phyloP scores from a whole-genome alignment of 2,888 invertebrate species.

The Callyntrura sp. region DNA sequence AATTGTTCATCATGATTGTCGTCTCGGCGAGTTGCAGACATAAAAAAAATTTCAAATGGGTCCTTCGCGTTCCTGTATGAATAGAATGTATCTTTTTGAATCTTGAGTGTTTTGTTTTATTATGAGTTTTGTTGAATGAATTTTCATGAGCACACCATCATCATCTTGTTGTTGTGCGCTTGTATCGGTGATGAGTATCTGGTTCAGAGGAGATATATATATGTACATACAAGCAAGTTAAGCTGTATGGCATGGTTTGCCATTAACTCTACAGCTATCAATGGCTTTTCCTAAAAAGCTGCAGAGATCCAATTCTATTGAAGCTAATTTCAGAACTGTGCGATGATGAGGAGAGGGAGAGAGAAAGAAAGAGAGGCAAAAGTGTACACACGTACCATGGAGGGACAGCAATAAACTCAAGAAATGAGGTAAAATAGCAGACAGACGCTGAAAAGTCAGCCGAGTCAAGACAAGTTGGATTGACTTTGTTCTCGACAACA shows the following conservation, averaged over 20 bases:
- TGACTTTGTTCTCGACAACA: constrained; percentile 82
- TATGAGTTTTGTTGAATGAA: constrained; percentile 55
- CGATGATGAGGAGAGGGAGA: not conserved
- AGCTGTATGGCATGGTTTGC: not conserved
- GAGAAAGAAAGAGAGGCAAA: not conserved
- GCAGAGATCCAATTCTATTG: constrained; percentile 29
- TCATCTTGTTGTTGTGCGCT: not conserved
- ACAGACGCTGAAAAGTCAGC: constrained; percentile 78
- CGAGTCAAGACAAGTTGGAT: constrained; percentile 70
- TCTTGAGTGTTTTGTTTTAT: not conserved
- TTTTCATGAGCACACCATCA: constrained; percentile 44
- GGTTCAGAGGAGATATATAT: not conserved
- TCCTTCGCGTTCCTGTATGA: not conserved
- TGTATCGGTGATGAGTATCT: constrained; percentile 13
- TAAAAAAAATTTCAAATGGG: constrained; percentile 39
- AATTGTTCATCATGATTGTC: constrained; percentile 52
- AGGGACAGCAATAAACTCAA: constrained; percentile 67
- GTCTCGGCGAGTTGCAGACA: constrained; percentile 52
- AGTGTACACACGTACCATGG: constrained; percentile 3
- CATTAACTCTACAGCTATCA: constrained; percentile 34
- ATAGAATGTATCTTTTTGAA: not conserved
- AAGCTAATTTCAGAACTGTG: constrained; percentile 48
- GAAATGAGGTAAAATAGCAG: constrained; percentile 76
- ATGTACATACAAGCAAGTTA: too few species aligned
- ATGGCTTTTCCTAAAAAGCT: constrained; percentile 11